Conservation (phyloP, 1,140 invertebrate genomes). For the Eumeta japonica region DNA sequence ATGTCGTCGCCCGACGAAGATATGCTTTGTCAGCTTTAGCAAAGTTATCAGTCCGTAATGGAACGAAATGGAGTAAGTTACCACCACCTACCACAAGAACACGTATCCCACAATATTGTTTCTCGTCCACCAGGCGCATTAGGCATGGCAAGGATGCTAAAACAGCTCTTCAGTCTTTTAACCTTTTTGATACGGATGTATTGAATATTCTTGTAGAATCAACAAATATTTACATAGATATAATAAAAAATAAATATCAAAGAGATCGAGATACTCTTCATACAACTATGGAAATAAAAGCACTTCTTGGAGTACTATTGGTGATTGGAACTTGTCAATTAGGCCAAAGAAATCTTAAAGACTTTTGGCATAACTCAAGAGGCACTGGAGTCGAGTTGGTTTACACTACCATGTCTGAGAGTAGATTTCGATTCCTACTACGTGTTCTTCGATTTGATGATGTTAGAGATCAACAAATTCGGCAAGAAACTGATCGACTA, state of each 20-base stretch:
- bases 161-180: constrained; percentile 2
- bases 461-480: too few species aligned
- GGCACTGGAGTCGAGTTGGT: too few species aligned
- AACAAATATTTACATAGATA: constrained; percentile 5
- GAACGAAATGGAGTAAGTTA: constrained; percentile 5
- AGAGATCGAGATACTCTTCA: constrained; percentile 2
- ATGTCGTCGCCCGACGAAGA: not conserved
- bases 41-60: not conserved
- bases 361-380: constrained; percentile 4
- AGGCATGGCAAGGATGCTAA: constrained; percentile 3
- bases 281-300: too few species aligned
- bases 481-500: constrained; percentile 1
- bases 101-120: constrained; percentile 3
- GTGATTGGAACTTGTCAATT: not conserved
- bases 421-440: too few species aligned
- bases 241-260: constrained; percentile 4
- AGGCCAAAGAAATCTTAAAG: constrained; percentile 4
- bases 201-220: constrained; percentile 1
- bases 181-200: constrained; percentile 3
- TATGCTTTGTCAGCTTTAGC: constrained; percentile 4
- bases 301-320: constrained; percentile 1
- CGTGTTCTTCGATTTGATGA: too few species aligned
- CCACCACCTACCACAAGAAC: constrained; percentile 3
- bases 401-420: too few species aligned
- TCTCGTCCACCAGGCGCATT: not conserved